Base-by-base conservation (phyloP, 2,888 invertebrate species). In the Rotaria socialis region DNA sequence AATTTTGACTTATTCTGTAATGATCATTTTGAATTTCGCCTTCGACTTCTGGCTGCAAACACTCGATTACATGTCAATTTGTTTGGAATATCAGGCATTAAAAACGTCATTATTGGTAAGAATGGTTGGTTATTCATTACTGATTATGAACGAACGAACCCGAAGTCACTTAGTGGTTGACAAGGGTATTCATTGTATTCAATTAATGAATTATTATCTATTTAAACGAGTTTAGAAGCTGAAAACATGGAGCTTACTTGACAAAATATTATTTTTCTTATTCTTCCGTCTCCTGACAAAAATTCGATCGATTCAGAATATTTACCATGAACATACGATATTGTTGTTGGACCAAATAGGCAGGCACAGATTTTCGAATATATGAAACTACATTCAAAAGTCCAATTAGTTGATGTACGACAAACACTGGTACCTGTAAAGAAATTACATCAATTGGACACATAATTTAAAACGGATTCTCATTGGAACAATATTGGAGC, bases 231-330 rank as follows among this genome's bases (percentile, higher is more conserved):
- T 60, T 60, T 60, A 10, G n/a, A 60, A 60, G n/a, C n/a, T 22
- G 58, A 60, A n/a, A 2, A 60, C n/a, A 60, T 2, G n/a, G 10
- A n/a, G 58, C n/a, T 60, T 60, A 60, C 27, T 60, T 8, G n/a
- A n/a, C 8, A 22, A n/a, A 60, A 60, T 60, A 60, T 60, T 4
- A n/a, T n/a, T n/a, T 60, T 60, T 10, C 24, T 60, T 19, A 60
- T 60, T 60, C 58, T 60, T 60, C 58, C 58, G n/a, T 24, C n/a
- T 60, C 58, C 58, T 60, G 58, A 60, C 11, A 60, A 60, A n/a
- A 2, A 60, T 22, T 60, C 58, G 8, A 60, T 60, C 58, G n/a
- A 60, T 60, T 22, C 58, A 24, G 58, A 60, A n/a, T 60, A 60
- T 7, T 10, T 60, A 60, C 58, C 58, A n/a, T 60, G 58, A n/a